Conservation (phyloP, 35 echinoderm and acorn worm species). For the Lytechinus variegatus region DNA sequence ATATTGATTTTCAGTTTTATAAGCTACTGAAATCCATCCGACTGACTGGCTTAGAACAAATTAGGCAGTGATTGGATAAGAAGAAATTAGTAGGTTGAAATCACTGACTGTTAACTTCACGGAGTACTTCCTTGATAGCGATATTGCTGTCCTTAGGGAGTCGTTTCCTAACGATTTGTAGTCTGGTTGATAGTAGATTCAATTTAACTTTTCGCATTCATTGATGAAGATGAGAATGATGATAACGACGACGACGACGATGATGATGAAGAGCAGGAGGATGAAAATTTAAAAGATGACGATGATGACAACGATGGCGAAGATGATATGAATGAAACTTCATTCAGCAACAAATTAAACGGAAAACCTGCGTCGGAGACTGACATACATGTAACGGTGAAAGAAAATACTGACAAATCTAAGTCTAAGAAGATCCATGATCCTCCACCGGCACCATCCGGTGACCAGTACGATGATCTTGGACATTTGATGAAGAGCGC, state of each 20-base stretch:
- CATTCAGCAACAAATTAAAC: not conserved
- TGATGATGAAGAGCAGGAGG: not conserved
- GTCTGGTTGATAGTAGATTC: too few species aligned
- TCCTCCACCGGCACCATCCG: conserved; percentile 38
- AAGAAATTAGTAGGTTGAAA: too few species aligned
- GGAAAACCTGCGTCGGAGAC: not conserved
- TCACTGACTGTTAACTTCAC: too few species aligned
- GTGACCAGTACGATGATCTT: conserved; percentile 59
- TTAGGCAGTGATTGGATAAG: too few species aligned
- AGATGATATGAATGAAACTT: not conserved
- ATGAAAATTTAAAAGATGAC: not conserved
- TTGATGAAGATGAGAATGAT: conserved; percentile 1
- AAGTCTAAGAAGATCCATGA: not conserved
- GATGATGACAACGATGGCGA: conserved; percentile 19
- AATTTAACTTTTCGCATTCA: not conserved
- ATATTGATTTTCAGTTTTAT: too few species aligned
- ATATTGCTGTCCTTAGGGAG: too few species aligned
- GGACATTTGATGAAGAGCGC: conserved; percentile 65
- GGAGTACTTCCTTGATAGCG: too few species aligned
- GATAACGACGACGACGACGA: not conserved
- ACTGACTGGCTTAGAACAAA: too few species aligned
- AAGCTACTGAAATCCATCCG: too few species aligned
- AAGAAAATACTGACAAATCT: not conserved
- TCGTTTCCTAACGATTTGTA: too few species aligned
- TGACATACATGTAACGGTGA: not conserved